These are phyloP conservation scores for Sinhomidia bicolor DNA, from an alignment of 2,888 invertebrate species.

Conservation along the genomic window DNA sequence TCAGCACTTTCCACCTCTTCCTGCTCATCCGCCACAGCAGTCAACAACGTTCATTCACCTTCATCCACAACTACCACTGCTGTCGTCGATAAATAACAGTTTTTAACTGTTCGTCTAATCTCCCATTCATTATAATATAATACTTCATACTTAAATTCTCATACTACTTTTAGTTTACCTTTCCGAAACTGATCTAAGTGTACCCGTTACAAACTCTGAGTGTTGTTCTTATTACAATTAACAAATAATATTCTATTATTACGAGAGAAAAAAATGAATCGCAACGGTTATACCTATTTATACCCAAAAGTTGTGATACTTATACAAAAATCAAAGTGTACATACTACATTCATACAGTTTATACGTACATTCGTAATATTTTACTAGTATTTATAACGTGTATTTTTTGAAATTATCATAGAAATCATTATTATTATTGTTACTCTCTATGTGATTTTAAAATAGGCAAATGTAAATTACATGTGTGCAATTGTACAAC, in stretches of 20 bases:
- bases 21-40: conserved; percentile 18
- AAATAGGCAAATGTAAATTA: too few relatives aligned
- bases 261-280: not conserved
- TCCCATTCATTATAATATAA: too few relatives aligned
- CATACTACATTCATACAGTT: not conserved
- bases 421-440: not conserved
- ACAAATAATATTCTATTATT: not conserved
- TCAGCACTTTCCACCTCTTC: conserved; percentile 3
- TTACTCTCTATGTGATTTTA: too few relatives aligned
- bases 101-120: not conserved
- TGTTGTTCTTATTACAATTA: too few relatives aligned
- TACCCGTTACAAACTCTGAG: too few relatives aligned
- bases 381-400: not conserved
- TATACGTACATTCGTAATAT: conserved; percentile 12
- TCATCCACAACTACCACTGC: not conserved
- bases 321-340: not conserved
- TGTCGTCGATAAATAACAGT: not conserved
- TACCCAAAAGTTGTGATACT: conserved; percentile 36
- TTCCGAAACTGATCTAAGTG: too few relatives aligned
- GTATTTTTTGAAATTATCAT: conserved; percentile 23
- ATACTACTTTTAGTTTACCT: too few relatives aligned
- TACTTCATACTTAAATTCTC: too few relatives aligned
- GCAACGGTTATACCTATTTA: conserved; percentile 20
- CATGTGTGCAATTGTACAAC: not conserved
- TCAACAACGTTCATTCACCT: not conserved